Evolutionary conservation across 2,113 vertebrate genomes (phyloP), one percentile per base, ranked within the genome.

Genomic region (Notothenia rossii): DNA sequence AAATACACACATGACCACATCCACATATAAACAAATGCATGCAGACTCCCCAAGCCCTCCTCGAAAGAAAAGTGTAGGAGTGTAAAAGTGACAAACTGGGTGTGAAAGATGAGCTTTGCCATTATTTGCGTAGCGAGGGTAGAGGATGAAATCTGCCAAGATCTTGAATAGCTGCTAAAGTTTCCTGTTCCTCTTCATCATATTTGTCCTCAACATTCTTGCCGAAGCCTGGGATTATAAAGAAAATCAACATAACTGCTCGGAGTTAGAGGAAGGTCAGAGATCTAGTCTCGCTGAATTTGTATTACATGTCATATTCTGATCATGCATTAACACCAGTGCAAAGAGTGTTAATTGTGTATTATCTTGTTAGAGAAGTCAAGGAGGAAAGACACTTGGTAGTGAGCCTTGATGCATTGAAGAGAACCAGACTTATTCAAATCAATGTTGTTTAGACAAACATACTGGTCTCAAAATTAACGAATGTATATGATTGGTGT

Each of bases 11-110:
- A 51, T 3, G 7, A 11, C 40, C 43, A 15, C 45, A 5, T 56
- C 13, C 0, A 40, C 59, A 53, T 25, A 55, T 46, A 40, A 15
- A 62, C 9, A 68, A 53, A 76, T 46, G 48, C 45, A 45, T 5
- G 50, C 53, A 45, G 29, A 22, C 75, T 48, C 48, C 43, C 29
- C 3, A 25, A 5, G 68, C 13, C 22, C 11, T 22, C 20, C 56
- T 72, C 45, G 25, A 71, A 25, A 77, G 55, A 33, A 89, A 84
- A 89, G 51, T 70, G 87, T 62, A 66, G 73, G 29, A 77, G 66
- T 62, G 82, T 92, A 72, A 86, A 90, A 85, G 88, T 85, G 88
- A 91, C 84, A 88, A 86, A 86, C 54, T 69, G 51, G 46, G 64
- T 84, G 71, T 82, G 78, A 43, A 64, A 66, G 48, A 84, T 71